Base-by-base conservation (phyloP, 2,888 invertebrate genomes). In the Torymus tubicola region DNA sequence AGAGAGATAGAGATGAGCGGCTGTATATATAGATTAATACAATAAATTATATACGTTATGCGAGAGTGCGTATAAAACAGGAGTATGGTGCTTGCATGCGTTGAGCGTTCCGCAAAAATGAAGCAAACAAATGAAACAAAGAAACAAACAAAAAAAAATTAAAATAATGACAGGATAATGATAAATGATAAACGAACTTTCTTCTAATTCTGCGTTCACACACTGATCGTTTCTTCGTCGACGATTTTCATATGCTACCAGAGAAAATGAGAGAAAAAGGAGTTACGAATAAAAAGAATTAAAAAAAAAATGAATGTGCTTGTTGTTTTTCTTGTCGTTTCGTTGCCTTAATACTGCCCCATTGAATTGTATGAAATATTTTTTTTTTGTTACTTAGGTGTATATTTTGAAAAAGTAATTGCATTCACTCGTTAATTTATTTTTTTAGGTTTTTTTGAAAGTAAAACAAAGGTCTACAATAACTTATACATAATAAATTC, bases 191-290 rank as follows among this genome's bases (percentile, higher is more conserved):
- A 72, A 81, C 68, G 69, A 82, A 82, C 72, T 81, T 81, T 81
- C 73, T 81, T 81, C 76, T 81, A 75, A 79, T 81, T 82, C 73
- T 82, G 67, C 79, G 73, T 81, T 82, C 79, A 76, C 78, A 81
- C 67, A 79, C 76, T 81, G 75, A 79, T 81, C 73, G 76, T 82
- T 82, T 81, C 58, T 81, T 77, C 77, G 78, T 81, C 77, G 76
- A 81, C 73, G 64, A 83, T 81, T 83, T 83, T 83, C 83, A 83
- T 83, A 83, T 80, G 81, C 83, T 83, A 83, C 72, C 72, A 79
- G 74, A 81, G 53, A 78, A 75, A 79, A 81, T 68, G 74, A 69
- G 16, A 79, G 69, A 78, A 75, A 80, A 78, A 80, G 64, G 42
- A 83, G 67, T 77, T 81, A 81, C 42, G 71, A 81, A 83, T 81